Conservation (phyloP, 2,888 invertebrate genomes). For the Hemaris fuciformis region DNA sequence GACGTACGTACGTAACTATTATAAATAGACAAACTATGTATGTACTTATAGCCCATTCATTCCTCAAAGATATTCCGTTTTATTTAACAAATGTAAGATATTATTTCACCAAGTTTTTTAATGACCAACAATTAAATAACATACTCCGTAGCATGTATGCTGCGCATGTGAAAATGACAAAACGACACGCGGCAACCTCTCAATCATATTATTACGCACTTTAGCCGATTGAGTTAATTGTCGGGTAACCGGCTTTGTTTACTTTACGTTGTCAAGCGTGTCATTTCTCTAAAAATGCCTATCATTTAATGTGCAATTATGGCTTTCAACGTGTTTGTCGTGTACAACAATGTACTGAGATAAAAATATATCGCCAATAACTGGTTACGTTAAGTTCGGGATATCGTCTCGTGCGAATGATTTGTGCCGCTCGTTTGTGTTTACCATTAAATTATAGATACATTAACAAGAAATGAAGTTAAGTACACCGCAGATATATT, state of each 20-base stretch:
- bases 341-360: slow-evolving; percentile 34
- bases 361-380: slow-evolving; percentile 31
- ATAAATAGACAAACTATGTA: too few relatives aligned
- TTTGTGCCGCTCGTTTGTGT: slow-evolving; percentile 37
- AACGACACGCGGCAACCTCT: slow-evolving; percentile 46
- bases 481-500: slow-evolving; percentile 31
- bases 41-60: too few relatives aligned
- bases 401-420: slow-evolving; percentile 35
- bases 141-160: too few relatives aligned
- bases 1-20: too few relatives aligned
- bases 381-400: slow-evolving; percentile 33
- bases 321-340: slow-evolving; percentile 26
- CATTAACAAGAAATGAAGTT: slow-evolving; percentile 28
- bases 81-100: too few relatives aligned
- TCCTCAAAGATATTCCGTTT: too few relatives aligned
- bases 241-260: slow-evolving; percentile 48
- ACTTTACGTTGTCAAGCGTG: slow-evolving; percentile 38
- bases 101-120: too few relatives aligned
- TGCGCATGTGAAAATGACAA: slow-evolving; percentile 31
- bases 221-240: slow-evolving; percentile 40
- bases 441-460: slow-evolving; percentile 39
- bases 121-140: too few relatives aligned
- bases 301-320: slow-evolving; percentile 37
- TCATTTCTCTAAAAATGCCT: slow-evolving; percentile 34
- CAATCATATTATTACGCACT: slow-evolving; percentile 50